phyloP scores from a whole-genome alignment of 2,888 invertebrate genomes.

The Cephonodes hylas region DNA sequence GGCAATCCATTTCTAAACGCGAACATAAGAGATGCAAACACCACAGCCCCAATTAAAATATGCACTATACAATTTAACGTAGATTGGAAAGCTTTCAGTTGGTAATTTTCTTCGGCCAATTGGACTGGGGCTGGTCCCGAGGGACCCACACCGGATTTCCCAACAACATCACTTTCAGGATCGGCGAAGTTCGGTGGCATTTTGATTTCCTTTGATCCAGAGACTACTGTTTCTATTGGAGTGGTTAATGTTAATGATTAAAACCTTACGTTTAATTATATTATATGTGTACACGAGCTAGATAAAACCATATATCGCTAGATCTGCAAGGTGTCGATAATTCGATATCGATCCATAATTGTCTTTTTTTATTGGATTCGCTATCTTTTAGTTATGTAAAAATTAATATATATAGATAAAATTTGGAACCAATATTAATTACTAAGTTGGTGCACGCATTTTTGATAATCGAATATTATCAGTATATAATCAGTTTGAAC shows the following conservation, averaged over 20 bases:
- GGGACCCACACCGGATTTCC: background rate
- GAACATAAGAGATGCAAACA: slow-evolving; percentile 44
- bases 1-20: slow-evolving; percentile 47
- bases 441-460: too few relatives aligned
- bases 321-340: background rate
- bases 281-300: background rate
- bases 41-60: slow-evolving; percentile 55
- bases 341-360: background rate
- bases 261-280: background rate
- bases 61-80: slow-evolving; percentile 52
- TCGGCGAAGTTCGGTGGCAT: slow-evolving; percentile 42
- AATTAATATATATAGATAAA: too few relatives aligned
- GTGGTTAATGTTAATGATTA: background rate
- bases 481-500: too few relatives aligned
- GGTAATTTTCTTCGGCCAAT: slow-evolving; percentile 31
- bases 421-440: too few relatives aligned
- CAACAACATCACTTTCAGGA: slow-evolving; percentile 24
- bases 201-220: slow-evolving; percentile 12
- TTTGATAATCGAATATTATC: too few relatives aligned
- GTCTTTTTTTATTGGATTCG: background rate
- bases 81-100: slow-evolving; percentile 47
- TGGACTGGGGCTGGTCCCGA: slow-evolving; percentile 6
- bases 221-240: background rate
- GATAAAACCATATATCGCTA: background rate
- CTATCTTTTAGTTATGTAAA: background rate